Percentiles rank a stretch among this genome's conserved stretches.
Conservation (phyloP, 2,113 vertebrate genomes). For the Hucho hucho region DNA sequence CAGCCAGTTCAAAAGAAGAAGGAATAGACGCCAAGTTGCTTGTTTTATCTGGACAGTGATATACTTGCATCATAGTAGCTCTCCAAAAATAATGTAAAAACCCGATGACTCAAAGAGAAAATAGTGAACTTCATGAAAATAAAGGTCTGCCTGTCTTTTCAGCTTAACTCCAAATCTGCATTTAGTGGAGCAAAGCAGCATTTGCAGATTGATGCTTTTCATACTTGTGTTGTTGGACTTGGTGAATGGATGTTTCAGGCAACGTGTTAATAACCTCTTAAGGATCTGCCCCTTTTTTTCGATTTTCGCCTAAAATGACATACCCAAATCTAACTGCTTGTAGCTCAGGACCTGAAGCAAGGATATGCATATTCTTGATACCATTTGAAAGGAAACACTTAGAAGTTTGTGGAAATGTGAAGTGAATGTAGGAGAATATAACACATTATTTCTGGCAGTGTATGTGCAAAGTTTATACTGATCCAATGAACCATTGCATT, state of each 20-base stretch:
- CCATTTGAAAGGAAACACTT: too few species aligned
- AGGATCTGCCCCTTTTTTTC: too few species aligned
- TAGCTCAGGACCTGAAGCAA: too few species aligned
- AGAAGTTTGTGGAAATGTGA: too few species aligned
- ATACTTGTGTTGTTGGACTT: neutral
- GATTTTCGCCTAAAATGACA: too few species aligned
- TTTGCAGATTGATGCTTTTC: neutral
- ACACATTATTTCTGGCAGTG: too few species aligned
- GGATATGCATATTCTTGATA: too few species aligned
- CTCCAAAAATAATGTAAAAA: conserved; percentile 65
- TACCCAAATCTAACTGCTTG: too few species aligned
- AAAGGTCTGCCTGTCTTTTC: conserved; percentile 41
- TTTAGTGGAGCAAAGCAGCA: neutral
- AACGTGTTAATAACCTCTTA: too few species aligned
- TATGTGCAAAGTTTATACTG: too few species aligned
- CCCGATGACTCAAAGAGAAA: conserved; percentile 64
- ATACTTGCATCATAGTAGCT: conserved; percentile 57
- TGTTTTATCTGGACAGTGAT: conserved; percentile 62
- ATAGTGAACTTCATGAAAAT: conserved; percentile 52
- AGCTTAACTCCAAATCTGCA: conserved; percentile 23
- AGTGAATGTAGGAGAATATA: too few species aligned
- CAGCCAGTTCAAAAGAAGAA: conserved; percentile 34
- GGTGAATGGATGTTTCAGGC: neutral
- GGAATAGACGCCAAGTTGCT: conserved; percentile 28
- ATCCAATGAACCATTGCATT: too few species aligned